Evolutionary conservation across 2,797 vertebrate species (phyloP).

Genomic region (Hapalemur alaotrensis): DNA sequence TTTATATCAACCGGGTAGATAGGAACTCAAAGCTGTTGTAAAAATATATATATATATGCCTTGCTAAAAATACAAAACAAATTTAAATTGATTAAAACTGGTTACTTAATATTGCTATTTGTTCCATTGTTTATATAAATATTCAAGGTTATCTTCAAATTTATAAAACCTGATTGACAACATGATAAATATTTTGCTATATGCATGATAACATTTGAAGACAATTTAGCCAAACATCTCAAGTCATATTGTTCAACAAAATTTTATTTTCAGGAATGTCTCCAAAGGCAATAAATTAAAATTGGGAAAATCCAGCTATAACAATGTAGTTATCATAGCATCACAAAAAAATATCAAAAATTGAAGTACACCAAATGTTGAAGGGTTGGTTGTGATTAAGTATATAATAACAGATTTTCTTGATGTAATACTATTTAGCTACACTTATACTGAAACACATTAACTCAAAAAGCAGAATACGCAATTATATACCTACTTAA

Average conservation of each 20-base stretch:
- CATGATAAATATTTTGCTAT: background rate
- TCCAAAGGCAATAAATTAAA: background rate
- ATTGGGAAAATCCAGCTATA: background rate
- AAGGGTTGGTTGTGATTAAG: background rate
- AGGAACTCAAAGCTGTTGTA: background rate
- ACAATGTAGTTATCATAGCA: background rate
- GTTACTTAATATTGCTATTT: background rate
- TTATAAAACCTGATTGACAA: background rate
- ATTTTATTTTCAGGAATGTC: slow-evolving; percentile 18
- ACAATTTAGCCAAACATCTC: background rate
- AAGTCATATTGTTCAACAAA: background rate
- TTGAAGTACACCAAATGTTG: background rate
- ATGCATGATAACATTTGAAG: background rate
- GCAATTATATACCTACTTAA: background rate
- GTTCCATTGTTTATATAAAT: background rate
- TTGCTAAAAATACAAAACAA: background rate
- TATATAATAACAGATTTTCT: background rate
- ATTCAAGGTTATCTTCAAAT: background rate
- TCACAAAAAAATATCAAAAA: background rate
- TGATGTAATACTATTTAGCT: background rate
- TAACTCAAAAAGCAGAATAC: background rate
- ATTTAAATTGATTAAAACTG: background rate
- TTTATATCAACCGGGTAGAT: background rate
- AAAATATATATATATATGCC: too few species aligned
- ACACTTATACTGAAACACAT: background rate